These are phyloP conservation scores for Nymphicus hollandicus DNA, from an alignment of 2,113 vertebrate genomes.

Conservation along the genomic window DNA sequence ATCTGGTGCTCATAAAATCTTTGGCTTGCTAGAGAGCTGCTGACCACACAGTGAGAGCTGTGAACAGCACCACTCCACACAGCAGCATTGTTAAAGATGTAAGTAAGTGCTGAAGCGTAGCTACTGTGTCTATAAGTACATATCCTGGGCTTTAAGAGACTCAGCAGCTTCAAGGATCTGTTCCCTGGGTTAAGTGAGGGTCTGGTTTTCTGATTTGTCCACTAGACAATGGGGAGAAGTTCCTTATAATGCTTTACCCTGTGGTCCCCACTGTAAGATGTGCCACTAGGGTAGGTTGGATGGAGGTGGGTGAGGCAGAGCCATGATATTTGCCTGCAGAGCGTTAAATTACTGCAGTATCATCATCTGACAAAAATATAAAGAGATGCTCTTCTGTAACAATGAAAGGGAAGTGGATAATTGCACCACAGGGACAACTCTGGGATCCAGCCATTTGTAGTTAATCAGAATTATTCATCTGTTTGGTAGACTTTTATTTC, in stretches of 20 bases:
- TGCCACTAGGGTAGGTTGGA: neutral
- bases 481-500: constrained; percentile 64
- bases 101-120: neutral
- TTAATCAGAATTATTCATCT: constrained; percentile 63
- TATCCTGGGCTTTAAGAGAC: neutral
- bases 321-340: neutral
- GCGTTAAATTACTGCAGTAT: neutral
- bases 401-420: neutral
- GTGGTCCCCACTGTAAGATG: neutral
- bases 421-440: neutral
- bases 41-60: neutral
- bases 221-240: neutral
- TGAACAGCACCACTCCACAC: neutral
- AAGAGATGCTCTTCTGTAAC: neutral
- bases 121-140: neutral
- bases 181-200: neutral
- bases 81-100: neutral
- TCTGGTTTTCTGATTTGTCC: neutral
- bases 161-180: neutral
- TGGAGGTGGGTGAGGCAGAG: neutral
- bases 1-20: neutral
- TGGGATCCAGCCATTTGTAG: constrained; percentile 41
- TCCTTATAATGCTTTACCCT: neutral
- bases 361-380: neutral
- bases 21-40: neutral